A percentile compares a stretch with the other conserved stretches of the same genome.
phyloP scores from a whole-genome alignment of 2,888 invertebrate genomes.

The Dascillus cervinus region DNA sequence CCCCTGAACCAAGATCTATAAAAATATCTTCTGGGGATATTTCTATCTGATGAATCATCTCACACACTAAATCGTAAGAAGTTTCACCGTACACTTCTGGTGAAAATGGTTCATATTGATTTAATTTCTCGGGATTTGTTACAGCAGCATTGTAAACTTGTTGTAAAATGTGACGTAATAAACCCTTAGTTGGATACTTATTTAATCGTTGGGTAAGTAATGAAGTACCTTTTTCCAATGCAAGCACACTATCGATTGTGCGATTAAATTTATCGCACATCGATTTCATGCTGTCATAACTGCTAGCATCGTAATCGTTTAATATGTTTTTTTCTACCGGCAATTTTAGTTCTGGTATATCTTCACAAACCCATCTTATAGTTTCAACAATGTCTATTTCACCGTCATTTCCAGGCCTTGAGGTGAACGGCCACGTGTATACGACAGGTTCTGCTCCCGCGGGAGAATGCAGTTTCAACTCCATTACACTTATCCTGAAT shows the following conservation, averaged over 20 bases:
- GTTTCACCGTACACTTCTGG: conserved; percentile 99
- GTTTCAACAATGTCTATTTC: conserved; percentile 89
- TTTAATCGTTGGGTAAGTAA: conserved; percentile 75
- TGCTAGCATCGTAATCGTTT: conserved; percentile 82
- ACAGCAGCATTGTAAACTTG: conserved; percentile 98
- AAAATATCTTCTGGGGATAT: conserved; percentile 91
- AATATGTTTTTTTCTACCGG: conserved; percentile 87
- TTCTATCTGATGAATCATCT: conserved; percentile 94
- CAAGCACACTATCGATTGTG: conserved; percentile 85
- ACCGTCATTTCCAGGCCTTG: conserved; percentile 79
- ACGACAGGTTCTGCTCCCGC: conserved; percentile 92
- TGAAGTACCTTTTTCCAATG: conserved; percentile 91
- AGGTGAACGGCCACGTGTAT: conserved; percentile 92
- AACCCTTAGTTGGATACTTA: conserved; percentile 78
- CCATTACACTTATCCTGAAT: conserved; percentile 53
- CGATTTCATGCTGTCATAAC: conserved; percentile 86
- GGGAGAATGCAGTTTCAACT: conserved; percentile 93
- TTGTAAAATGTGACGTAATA: conserved; percentile 90
- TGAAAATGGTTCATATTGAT: conserved; percentile 99
- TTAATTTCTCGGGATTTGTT: conserved; percentile 91
- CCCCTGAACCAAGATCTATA: conserved; percentile 96
- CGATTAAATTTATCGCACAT: conserved; percentile 91
- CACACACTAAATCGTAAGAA: conserved; percentile 92
- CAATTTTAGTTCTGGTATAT: conserved; percentile 87
- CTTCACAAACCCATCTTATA: conserved; percentile 93